phyloP scores from a whole-genome alignment of 2,797 vertebrate genomes.

The Botia kubotai region DNA sequence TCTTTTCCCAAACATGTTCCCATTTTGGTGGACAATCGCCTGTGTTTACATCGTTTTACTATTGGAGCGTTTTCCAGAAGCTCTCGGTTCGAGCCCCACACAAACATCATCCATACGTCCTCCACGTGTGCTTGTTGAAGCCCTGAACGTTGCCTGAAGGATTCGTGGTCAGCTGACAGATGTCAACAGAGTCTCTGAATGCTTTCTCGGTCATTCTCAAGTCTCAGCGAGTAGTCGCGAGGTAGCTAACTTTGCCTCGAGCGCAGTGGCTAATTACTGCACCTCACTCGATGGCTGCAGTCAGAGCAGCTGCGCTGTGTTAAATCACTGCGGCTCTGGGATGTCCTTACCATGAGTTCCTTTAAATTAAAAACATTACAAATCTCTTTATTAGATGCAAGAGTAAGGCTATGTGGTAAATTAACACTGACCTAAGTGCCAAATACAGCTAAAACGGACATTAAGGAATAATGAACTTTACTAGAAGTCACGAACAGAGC shows the following conservation, averaged over 20 bases:
- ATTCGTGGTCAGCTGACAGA: slow-evolving; percentile 4
- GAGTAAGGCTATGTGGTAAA: too few species aligned
- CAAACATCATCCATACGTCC: not conserved
- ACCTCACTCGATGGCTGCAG: slow-evolving; percentile 5
- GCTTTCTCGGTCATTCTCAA: not conserved
- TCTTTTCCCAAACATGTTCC: slow-evolving; percentile 11
- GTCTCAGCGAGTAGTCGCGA: slow-evolving; percentile 2
- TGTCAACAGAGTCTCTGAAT: slow-evolving; percentile 11
- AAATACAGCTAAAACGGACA: too few species aligned
- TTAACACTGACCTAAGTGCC: too few species aligned
- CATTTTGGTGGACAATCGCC: not conserved
- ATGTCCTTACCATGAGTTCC: not conserved
- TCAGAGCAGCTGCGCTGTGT: not conserved
- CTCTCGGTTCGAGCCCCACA: not conserved
- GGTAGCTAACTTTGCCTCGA: slow-evolving; percentile 4
- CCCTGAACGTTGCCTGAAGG: not conserved
- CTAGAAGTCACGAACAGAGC: not conserved
- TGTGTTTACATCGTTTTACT: slow-evolving; percentile 17
- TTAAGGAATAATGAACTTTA: too few species aligned
- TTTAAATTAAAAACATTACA: too few species aligned
- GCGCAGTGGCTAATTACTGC: not conserved
- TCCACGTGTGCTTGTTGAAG: slow-evolving; percentile 3
- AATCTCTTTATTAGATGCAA: too few species aligned
- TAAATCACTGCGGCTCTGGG: not conserved
- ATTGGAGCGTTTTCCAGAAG: not conserved